These are phyloP conservation scores for Urechis unicinctus DNA, from an alignment of 2,888 invertebrate genomes.

Conservation along the genomic window DNA sequence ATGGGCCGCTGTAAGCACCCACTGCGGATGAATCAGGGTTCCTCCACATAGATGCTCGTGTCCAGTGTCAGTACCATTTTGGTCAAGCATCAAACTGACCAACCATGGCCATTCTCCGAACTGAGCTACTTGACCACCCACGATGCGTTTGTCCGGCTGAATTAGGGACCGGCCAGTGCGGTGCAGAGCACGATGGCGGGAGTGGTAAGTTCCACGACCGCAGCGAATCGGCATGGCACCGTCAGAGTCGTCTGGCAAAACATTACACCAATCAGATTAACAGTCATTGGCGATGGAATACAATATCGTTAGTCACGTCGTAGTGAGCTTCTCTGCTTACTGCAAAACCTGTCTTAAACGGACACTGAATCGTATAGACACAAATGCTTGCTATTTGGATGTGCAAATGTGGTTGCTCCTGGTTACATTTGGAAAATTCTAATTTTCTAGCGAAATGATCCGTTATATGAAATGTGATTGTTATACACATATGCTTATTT, in stretches of 20 bases:
- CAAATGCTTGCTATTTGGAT: too few relatives aligned
- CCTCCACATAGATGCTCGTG: slow-evolving; percentile 46
- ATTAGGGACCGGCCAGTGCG: background rate
- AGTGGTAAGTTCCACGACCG: slow-evolving; percentile 17
- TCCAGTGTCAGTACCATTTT: slow-evolving; percentile 22
- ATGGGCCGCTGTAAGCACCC: slow-evolving; percentile 50
- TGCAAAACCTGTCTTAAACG: too few relatives aligned
- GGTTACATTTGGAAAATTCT: too few relatives aligned
- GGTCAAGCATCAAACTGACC: slow-evolving; percentile 30
- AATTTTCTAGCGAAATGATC: too few relatives aligned
- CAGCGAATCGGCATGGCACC: slow-evolving; percentile 19
- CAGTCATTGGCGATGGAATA: too few relatives aligned
- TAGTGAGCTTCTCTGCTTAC: too few relatives aligned
- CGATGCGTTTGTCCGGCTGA: slow-evolving; percentile 42
- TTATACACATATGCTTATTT: too few relatives aligned
- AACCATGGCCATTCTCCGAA: slow-evolving; percentile 49
- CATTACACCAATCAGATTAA: too few relatives aligned
- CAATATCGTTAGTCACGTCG: too few relatives aligned
- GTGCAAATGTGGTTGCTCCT: too few relatives aligned
- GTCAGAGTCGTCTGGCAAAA: background rate
- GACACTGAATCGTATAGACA: too few relatives aligned
- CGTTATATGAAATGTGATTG: too few relatives aligned
- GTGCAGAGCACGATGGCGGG: slow-evolving; percentile 6
- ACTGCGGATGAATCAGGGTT: slow-evolving; percentile 38
- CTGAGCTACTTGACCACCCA: slow-evolving; percentile 40